Evolutionary conservation across 2,113 vertebrate species (phyloP), one percentile per base, ranked within the genome.

Genomic region (Ophthalmolycus amberensis): DNA sequence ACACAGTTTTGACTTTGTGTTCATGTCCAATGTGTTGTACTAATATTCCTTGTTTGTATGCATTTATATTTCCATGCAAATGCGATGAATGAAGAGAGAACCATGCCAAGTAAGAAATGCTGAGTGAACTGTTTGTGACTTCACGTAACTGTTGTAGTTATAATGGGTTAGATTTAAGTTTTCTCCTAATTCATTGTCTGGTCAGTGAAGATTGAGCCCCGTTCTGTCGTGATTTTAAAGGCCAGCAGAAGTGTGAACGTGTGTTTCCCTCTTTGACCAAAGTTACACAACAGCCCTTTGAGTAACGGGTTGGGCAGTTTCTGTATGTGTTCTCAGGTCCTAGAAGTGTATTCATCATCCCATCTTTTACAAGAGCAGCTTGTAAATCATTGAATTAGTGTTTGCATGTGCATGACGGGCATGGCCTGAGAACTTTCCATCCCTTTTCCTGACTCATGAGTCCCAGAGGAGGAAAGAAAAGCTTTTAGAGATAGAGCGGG

Each of bases 381-480:
- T 85, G 71, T 85, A 54, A 68, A 83, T 77, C 27, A 27, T 63
- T 75, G 22, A 18, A 14, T 69, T 10, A 25, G 29, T 18, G 27
- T 77, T 27, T 42, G 20, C 22, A 46, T 27, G 16, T 3, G 11
- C n/a, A 2, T 72, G 67, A 62, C 60, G 74, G 65, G 63, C 65
- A 29, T 0, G 6, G 60, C 15, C 46, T 77, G 8, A 68, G 37
- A 29, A 44, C 20, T 40, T 79, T 82, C 71, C 62, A 50, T 60
- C 50, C n/a, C n/a, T 25, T 65, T 79, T 50, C 38, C 32, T 44
- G 12, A 32, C 15, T 75, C 14, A 34, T 44, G 22, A 88, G 42
- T 87, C 80, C 50, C 79, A 29, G 8, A 50, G 48, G 80, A 74
- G 63, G 37, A 80, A 32, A 65, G 15, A 83, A 52, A 11, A 52